Evolutionary conservation across 2,888 invertebrate species (phyloP).

Genomic region (Poecilus cupreus): DNA sequence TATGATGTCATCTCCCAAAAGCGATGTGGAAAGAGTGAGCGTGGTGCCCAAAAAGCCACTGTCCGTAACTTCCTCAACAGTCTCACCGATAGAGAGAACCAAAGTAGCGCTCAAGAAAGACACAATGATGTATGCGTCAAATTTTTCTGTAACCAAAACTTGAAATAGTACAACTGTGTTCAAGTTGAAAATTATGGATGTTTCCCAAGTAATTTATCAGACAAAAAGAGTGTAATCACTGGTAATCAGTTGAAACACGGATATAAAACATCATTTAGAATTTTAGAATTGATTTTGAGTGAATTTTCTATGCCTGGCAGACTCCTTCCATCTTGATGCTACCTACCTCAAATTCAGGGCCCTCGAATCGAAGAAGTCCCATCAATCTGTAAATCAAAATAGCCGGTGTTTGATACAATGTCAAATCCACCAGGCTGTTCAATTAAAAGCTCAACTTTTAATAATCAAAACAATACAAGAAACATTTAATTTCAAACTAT

Average conservation of each 20-base stretch:
- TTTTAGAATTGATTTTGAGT: neutral
- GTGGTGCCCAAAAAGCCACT: constrained; percentile 99
- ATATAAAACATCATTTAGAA: constrained; percentile 68
- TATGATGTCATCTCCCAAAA: constrained; percentile 97
- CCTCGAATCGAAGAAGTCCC: constrained; percentile 35
- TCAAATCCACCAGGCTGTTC: constrained; percentile 78
- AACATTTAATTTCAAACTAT: neutral
- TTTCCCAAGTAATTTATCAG: constrained; percentile 55
- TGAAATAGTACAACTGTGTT: constrained; percentile 30
- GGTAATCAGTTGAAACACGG: constrained; percentile 72
- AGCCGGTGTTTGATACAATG: constrained; percentile 91
- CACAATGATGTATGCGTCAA: constrained; percentile 99
- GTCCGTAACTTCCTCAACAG: constrained; percentile 99
- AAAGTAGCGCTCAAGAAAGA: constrained; percentile 99
- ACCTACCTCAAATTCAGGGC: constrained; percentile 48
- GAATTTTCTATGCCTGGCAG: neutral
- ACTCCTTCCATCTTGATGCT: constrained; percentile 33
- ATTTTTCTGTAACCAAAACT: constrained; percentile 91
- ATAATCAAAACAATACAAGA: constrained; percentile 26
- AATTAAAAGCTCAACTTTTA: constrained; percentile 70
- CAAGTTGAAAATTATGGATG: constrained; percentile 12
- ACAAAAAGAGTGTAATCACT: constrained; percentile 67
- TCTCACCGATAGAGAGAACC: constrained; percentile 99
- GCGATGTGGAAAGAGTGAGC: constrained; percentile 98
- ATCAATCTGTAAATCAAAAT: constrained; percentile 85